A percentile compares a stretch with the other conserved stretches of the same genome.
These are phyloP conservation scores for Drosophila cardini DNA, from an alignment of 1,140 invertebrate genomes.

Conservation along the genomic window DNA sequence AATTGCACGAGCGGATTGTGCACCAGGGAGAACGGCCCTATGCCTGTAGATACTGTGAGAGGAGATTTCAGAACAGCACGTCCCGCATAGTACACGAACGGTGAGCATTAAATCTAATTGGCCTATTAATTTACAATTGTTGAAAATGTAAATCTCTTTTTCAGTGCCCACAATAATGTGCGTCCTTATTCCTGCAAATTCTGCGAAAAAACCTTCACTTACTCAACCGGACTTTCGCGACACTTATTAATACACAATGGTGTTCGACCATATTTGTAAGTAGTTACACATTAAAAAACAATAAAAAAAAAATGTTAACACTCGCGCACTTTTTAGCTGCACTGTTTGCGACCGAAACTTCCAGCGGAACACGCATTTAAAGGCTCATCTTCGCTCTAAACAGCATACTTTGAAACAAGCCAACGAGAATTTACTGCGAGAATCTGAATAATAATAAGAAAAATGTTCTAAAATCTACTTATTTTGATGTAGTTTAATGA, in stretches of 20 bases:
- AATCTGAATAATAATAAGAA: conserved; percentile 11
- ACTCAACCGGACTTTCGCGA: conserved; percentile 56
- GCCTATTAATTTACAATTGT: background rate
- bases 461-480: no score
- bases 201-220: conserved; percentile 61
- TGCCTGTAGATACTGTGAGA: conserved; percentile 58
- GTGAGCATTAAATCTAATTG: conserved; percentile 22
- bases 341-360: conserved; percentile 58
- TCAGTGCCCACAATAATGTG: conserved; percentile 59
- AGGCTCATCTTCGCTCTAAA: conserved; percentile 62
- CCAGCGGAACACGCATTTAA: conserved; percentile 66
- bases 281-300: conserved; percentile 1
- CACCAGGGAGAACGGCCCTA: conserved; percentile 64
- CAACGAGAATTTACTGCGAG: conserved; percentile 2
- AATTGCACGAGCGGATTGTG: conserved; percentile 57
- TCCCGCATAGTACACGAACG: conserved; percentile 63
- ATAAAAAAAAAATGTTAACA: background rate
- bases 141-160: background rate
- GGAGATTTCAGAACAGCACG: conserved; percentile 67
- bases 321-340: conserved; percentile 36
- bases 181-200: conserved; percentile 54
- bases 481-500: no score
- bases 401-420: conserved; percentile 33
- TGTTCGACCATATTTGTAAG: conserved; percentile 54
- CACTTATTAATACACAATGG: conserved; percentile 67